Percentiles rank a stretch among this genome's conserved stretches.
Evolutionary conservation across 2,113 vertebrate genomes (phyloP).

Genomic region (Pomatostomus ruficeps): DNA sequence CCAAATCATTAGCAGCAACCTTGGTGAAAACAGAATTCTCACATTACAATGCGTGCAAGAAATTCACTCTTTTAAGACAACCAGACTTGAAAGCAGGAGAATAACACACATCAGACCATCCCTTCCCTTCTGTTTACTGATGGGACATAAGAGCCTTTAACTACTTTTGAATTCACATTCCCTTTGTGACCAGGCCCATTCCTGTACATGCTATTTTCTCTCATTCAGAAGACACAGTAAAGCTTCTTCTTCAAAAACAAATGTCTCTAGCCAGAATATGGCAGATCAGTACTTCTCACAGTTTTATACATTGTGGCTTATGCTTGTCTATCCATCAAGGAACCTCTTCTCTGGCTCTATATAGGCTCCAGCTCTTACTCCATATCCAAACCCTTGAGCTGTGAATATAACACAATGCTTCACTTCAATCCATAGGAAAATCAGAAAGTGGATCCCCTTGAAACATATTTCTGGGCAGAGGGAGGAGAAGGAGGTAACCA

Average conservation of each 20-base stretch:
- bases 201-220: background rate
- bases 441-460: background rate
- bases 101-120: background rate
- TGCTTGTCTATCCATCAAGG: background rate
- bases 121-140: background rate
- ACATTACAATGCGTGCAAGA: background rate
- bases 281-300: background rate
- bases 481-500: background rate
- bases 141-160: background rate
- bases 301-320: background rate
- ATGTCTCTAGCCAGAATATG: accelerated
- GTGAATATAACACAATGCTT: accelerated
- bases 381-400: background rate
- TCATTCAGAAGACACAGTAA: background rate
- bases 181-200: background rate
- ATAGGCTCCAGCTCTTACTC: background rate
- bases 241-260: background rate
- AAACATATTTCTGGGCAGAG: background rate
- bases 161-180: background rate
- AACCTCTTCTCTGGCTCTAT: background rate
- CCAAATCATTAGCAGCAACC: background rate
- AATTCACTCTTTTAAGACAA: background rate
- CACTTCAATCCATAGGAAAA: background rate
- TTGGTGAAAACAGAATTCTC: background rate
- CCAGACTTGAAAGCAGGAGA: background rate